Conservation (phyloP, 2,888 invertebrate species). For the Blastobasis adustella region DNA sequence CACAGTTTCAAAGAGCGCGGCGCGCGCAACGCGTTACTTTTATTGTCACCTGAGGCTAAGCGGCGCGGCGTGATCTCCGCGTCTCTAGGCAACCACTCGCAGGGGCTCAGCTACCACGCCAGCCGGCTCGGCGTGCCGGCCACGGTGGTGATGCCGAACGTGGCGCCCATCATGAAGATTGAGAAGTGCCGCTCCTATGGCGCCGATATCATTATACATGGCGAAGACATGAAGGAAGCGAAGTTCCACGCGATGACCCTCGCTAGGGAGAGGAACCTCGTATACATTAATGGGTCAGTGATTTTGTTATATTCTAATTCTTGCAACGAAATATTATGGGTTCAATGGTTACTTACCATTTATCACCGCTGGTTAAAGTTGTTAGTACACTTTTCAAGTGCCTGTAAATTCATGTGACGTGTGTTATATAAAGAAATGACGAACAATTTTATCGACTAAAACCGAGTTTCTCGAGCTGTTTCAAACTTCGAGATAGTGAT, state of each 20-base stretch:
- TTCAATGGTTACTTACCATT: too few relatives aligned
- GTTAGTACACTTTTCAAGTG: too few relatives aligned
- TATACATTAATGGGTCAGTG: constrained; percentile 92
- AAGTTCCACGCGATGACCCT: constrained; percentile 85
- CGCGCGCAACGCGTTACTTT: constrained; percentile 88
- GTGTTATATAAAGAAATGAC: too few relatives aligned
- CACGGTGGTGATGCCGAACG: constrained; percentile 95
- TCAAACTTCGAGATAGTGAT: too few relatives aligned
- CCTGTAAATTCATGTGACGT: too few relatives aligned
- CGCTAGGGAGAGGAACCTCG: constrained; percentile 79
- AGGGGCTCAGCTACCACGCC: constrained; percentile 86
- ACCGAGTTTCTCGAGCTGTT: too few relatives aligned
- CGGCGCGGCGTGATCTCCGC: constrained; percentile 91
- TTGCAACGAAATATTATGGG: too few relatives aligned
- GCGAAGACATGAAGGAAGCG: constrained; percentile 89
- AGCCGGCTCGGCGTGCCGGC: constrained; percentile 79
- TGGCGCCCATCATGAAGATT: constrained; percentile 97
- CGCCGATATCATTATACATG: constrained; percentile 89
- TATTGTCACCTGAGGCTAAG: constrained; percentile 82
- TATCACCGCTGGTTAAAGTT: too few relatives aligned
- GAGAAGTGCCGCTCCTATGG: constrained; percentile 89
- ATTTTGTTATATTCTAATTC: neutral
- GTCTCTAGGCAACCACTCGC: constrained; percentile 95
- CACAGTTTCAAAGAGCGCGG: constrained; percentile 95
- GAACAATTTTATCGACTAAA: too few relatives aligned